phyloP scores from a whole-genome alignment of 2,113 vertebrate genomes.

The Oreochromis aureus region DNA sequence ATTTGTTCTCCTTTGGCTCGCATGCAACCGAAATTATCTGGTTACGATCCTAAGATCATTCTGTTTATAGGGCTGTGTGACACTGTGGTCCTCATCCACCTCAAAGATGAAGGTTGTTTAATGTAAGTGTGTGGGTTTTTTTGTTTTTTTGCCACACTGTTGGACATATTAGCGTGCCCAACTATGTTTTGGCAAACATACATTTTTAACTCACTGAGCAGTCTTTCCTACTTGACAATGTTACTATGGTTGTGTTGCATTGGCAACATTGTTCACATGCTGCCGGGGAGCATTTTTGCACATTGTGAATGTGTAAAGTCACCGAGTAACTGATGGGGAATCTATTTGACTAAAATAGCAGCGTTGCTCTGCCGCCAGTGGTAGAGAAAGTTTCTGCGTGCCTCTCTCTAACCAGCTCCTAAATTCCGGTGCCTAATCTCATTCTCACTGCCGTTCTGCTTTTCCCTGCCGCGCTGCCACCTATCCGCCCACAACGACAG shows the following conservation, averaged over 20 bases:
- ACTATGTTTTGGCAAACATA: not conserved
- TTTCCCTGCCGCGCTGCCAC: not conserved
- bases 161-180: not conserved
- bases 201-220: not conserved
- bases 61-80: not conserved
- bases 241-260: not conserved
- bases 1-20: constrained; percentile 18
- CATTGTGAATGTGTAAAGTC: constrained; percentile 9
- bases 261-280: constrained; percentile 1
- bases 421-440: not conserved
- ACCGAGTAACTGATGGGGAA: not conserved
- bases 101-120: not conserved
- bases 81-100: not conserved
- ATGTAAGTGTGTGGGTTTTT: not conserved
- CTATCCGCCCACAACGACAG: not conserved
- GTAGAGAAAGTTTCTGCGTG: not conserved
- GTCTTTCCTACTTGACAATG: not conserved
- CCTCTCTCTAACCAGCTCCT: not conserved
- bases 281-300: constrained; percentile 22
- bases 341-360: not conserved
- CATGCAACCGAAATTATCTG: constrained; percentile 24
- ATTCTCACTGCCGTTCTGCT: not conserved
- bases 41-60: constrained; percentile 3
- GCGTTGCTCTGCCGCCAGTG: not conserved
- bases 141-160: not conserved